These are phyloP conservation scores for Catharus fuscescens DNA, from an alignment of 2,113 vertebrate species.

Conservation along the genomic window DNA sequence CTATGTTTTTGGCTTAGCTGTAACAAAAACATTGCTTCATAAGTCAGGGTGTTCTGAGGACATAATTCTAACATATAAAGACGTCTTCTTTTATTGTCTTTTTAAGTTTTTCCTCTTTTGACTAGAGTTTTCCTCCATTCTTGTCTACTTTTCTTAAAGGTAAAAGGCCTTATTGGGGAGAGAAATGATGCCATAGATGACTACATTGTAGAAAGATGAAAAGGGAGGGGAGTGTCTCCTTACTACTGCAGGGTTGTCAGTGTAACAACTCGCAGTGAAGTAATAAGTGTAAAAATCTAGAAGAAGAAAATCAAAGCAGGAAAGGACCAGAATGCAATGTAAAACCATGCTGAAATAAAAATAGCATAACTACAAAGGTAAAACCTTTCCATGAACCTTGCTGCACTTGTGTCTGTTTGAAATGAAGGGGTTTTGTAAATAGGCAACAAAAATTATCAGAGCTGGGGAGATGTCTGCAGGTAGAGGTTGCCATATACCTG, in stretches of 20 bases:
- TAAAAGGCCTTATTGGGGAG: background rate
- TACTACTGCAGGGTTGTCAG: background rate
- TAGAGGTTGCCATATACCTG: background rate
- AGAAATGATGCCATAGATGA: background rate
- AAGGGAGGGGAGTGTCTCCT: background rate
- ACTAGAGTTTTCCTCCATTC: background rate
- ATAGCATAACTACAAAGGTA: background rate
- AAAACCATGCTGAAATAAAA: background rate
- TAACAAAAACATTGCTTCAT: background rate
- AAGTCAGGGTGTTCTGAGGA: background rate
- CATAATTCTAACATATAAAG: background rate
- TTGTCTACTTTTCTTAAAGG: background rate
- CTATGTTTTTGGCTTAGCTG: background rate
- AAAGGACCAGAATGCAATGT: background rate
- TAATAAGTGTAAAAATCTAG: background rate
- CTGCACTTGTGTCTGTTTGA: background rate
- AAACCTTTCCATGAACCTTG: background rate
- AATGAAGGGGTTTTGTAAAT: background rate
- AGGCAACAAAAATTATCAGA: background rate
- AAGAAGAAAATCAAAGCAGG: background rate
- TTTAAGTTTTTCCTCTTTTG: background rate
- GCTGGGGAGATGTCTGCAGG: background rate
- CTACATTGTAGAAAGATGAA: background rate
- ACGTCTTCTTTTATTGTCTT: background rate
- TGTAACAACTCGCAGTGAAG: background rate